Evolutionary conservation across 2,113 vertebrate genomes (phyloP), one percentile per base, ranked within the genome.

Genomic region (Cricetomys ansorgei): DNA sequence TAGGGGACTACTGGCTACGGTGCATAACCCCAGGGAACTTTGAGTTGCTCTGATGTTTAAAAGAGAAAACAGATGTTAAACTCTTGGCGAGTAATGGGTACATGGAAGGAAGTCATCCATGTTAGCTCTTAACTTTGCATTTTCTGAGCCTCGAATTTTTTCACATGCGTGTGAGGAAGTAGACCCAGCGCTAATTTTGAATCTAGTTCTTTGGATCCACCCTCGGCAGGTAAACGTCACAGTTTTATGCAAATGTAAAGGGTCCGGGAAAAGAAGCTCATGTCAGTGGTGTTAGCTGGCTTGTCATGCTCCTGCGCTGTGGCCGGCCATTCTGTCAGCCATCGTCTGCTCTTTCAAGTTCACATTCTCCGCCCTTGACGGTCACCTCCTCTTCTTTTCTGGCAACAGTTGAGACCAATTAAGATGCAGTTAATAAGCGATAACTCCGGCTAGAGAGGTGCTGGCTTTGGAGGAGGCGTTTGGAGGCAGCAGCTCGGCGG

Each of bases 401-500:
- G 76, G 91, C 79, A 81, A 16, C 72, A 84, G 34, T 65, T 80
- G 69, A 95, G 72, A 76, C 45, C 67, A 96, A 97, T 97, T 96
- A 97, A 96, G 87, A 96, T 88, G 77, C 57, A 95, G 94, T 95
- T 96, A 95, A 94, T 98, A 96, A 96, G 75, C 96, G 88, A 97
- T 88, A 94, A 76, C 55, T 53, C 13, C 86, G 45, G 69, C 31
- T 23, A 86, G 59, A 85, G 90, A 19, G 72, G 64, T n/a, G 31
- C 65, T 94, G 76, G 81, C 55, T 76, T 75, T 62, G 77, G 57
- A 69, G 94, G 53, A 96, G 69, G 37, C 4, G 0, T 83, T 86
- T 5, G 15, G 85, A 96, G 94, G 89, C 0, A 64, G 53, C 73
- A 84, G 55, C 80, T 65, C 94, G 84, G 84, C 70, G 84, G 55